Base-by-base conservation (phyloP, 2,113 vertebrate genomes). In the Anser cygnoides region DNA sequence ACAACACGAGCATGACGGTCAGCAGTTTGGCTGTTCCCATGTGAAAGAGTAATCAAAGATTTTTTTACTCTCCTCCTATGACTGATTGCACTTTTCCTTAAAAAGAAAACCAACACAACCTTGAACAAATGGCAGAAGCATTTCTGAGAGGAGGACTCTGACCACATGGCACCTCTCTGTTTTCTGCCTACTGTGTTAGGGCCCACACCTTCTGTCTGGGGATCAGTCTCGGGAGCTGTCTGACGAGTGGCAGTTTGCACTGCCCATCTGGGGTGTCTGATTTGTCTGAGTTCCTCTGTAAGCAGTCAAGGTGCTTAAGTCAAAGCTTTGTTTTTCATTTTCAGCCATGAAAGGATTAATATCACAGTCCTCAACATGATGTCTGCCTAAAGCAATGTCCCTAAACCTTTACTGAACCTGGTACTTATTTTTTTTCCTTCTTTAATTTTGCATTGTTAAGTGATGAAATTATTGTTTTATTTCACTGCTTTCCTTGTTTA, bases 181-280 rank as follows among this genome's bases (percentile, higher is more conserved):
- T 44, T 77, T 41, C 18, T 66, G 52, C 9, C 11, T 61, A n/a
- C n/a, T 49, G 15, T 66, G 37, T 19, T 33, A 5, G 14, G 6
- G 9, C 43, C 70, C 39, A 21, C 39, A 54, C 31, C 41, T 85
- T 57, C 35, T 39, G 28, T 43, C 13, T 57, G 25, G 8, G 0
- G 0, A 0, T 29, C 9, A 39, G 33, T 13, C 15, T 25, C 13
- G 25, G 50, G 5, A 71, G 13, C 18, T 61, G n/a, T 31, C n/a
- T n/a, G 26, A 31, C 39, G 62, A 29, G 44, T 39, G 35, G 26
- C 11, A 55, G 25, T 49, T 87, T 26, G 31, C n/a, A 6, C 10
- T 28, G 39, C 20, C 37, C 26, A 15, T 37, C 35, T 84, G 61
- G 21, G 23, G 41, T 31, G 22, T 29, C 14, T 66, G 13, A 66